Percentiles rank a stretch among this genome's conserved stretches.
Evolutionary conservation across 2,113 vertebrate genomes (phyloP).

Genomic region (Ctenodactylus gundi): DNA sequence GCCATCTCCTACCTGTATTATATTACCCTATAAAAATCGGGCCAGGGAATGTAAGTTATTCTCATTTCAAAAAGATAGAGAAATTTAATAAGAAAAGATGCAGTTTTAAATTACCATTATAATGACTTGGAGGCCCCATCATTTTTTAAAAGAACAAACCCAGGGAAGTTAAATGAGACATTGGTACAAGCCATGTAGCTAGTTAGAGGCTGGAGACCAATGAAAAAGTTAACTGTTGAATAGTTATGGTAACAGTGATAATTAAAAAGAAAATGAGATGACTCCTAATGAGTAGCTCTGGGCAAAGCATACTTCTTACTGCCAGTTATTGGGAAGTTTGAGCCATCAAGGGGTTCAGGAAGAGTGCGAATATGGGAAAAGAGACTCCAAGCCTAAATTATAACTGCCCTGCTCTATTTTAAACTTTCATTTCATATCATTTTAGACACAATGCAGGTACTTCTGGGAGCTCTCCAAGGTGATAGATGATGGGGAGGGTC

Average conservation of each 20-base stretch:
- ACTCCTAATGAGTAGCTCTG: conserved; percentile 26
- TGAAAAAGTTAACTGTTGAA: conserved; percentile 35
- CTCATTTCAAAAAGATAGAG: background rate
- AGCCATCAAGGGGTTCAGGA: background rate
- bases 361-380: background rate
- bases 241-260: conserved; percentile 23
- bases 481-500: too few relatives aligned
- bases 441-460: too few relatives aligned
- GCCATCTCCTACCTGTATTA: background rate
- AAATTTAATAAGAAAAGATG: background rate
- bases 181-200: background rate
- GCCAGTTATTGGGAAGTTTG: background rate
- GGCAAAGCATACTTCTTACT: conserved; percentile 30
- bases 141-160: conserved; percentile 32
- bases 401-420: background rate
- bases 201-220: background rate
- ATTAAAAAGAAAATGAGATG: conserved; percentile 33
- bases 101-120: conserved; percentile 19
- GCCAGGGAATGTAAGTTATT: background rate
- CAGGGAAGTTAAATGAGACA: conserved; percentile 3
- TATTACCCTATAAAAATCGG: background rate
- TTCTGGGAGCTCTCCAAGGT: too few relatives aligned
- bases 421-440: too few relatives aligned
- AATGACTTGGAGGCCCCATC: background rate
- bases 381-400: conserved; percentile 10